Base-by-base conservation (phyloP, 2,888 invertebrate species). In the Pseudococcus jackbeardsleyi region DNA sequence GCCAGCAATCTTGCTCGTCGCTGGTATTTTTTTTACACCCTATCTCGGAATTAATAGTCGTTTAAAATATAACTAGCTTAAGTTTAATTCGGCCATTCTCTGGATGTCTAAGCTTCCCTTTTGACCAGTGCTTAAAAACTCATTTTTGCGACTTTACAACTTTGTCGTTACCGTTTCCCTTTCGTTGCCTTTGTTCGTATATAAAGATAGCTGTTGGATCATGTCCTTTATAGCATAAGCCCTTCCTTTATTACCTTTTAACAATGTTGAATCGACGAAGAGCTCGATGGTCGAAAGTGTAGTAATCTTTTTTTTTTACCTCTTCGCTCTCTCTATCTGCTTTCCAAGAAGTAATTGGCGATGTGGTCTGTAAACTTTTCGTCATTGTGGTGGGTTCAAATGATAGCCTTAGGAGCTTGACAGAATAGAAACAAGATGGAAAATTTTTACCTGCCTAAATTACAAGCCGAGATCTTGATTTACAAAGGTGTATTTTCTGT, bases 41-140 rank as follows among this genome's bases (percentile, higher is more conserved):
- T 42, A n/a, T 79, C 19, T 42, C 42, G 19, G 42, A 79, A 79
- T 79, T 79, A 79, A 79, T 79, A 79, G 79, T n/a, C 42, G 33
- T 79, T 79, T 79, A 79, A 79, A 42, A 79, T 79, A 79, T 79
- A 79, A 79, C 79, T 42, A 33, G 79, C 79, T 79, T 79, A 42
- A 79, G 79, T 79, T 79, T 79, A 79, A 79, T 79, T 79, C 79
- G 79, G 15, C 12, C 79, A 33, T 79, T 79, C n/a, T 17, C 79
- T 42, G n/a, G 42, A 79, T 79, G n/a, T 79, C n/a, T 79, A 79
- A 79, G 79, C 79, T 22, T 79, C 79, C 42, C 79, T 79, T 79
- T 79, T 79, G 79, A 79, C 79, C 79, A 79, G 79, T 79, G 79
- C 79, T 79, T 79, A 79, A 79, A 79, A 79, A 79, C 79, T 79